Base-by-base conservation (phyloP, 1,140 invertebrate genomes). In the Helicoverpa zea region DNA sequence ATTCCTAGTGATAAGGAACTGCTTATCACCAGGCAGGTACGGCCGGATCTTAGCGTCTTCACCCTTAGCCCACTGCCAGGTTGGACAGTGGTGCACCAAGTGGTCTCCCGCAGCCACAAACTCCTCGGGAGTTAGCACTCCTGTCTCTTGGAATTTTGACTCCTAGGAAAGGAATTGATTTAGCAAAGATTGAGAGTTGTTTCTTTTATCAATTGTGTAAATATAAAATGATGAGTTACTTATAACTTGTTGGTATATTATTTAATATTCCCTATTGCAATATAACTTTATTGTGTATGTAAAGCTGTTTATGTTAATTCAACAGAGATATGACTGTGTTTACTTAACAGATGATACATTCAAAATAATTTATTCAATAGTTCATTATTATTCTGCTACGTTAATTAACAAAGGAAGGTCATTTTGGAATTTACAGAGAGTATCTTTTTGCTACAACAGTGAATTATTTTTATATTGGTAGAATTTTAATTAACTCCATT, bases 41-140 rank as follows among this genome's bases (percentile, higher is more conserved):
- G 97, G 95, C 91, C 99, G 98, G 13, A 97, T 95, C 95, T 98
- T 98, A 10, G 97, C 95, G 88, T 98, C 97, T 92, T 99, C 98
- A 0, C 98, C 98, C 29, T 97, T 96, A 3, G 98, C 97, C 99
- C 99, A 99, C 89, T 99, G 98, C 99, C 99, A 99, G 1, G 99
- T 99, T 0, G 99, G 99, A 94, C 99, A 99, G 93, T 99, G 99
- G 95, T 99, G 99, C 0, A 99, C 99, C 23, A 99, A 95, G 93
- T 99, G 99, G 94, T 99, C 99, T 4, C 99, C 99, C 75, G 99
- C 99, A 66, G 98, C 98, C 1, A 99, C 96, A 97, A 99, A 99
- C 95, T 99, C 97, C 90, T 98, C 97, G 0, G 98, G 98, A n/a
- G 99, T 99, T 11, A 99, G 94, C 0, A 99, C 99, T 56, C 99